Evolutionary conservation across 2,797 vertebrate species (phyloP), one percentile per base, ranked within the genome.

Genomic region (Galaxias olidus): DNA sequence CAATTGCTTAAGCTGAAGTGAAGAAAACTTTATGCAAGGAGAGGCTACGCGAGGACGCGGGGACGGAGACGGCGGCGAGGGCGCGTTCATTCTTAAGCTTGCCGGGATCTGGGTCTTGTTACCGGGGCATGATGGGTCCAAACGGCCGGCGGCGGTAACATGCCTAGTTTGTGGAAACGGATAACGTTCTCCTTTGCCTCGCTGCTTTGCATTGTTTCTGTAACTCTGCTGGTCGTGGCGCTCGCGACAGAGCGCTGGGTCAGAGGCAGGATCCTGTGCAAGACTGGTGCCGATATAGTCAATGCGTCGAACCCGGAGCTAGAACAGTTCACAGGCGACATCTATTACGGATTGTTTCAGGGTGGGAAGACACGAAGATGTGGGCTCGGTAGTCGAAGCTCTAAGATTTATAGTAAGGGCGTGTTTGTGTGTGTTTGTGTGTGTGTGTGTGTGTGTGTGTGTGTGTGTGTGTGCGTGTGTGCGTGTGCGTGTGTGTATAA

Each of bases 271-370:
- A 95, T 95, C 72, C 90, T 98, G 47, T 99, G 97, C 76, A 94
- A 98, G 85, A 99, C 96, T 0, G 96, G 95, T 47, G 96, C 87
- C 13, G 97, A 98, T 53, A 85, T 99, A 60, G 97, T 99, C 63
- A 99, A 98, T 14, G 97, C 97, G 49, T 96, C 96, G 0, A 85
- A 91, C 43, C 92, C 92, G 4, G 97, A 98, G 84, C 74, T 98
- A 64, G 89, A 94, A 19, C 94, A 95, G 74, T 99, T 99, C 82
- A 93, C 94, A 0, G 96, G 96, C 54, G 88, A 95, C 65, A 92
- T 99, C 81, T 94, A 95, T 82, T 99, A 94, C 0, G 96, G 97
- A 10, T 92, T 99, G 66, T 99, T 99, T 78, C 90, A 64, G 65
- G 97, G 97, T 0, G 91, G 93, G 14, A 98, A 98, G 89, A 91